Evolutionary conservation across 2,888 invertebrate genomes (phyloP).

Genomic region (Glaucopsyche alexis): DNA sequence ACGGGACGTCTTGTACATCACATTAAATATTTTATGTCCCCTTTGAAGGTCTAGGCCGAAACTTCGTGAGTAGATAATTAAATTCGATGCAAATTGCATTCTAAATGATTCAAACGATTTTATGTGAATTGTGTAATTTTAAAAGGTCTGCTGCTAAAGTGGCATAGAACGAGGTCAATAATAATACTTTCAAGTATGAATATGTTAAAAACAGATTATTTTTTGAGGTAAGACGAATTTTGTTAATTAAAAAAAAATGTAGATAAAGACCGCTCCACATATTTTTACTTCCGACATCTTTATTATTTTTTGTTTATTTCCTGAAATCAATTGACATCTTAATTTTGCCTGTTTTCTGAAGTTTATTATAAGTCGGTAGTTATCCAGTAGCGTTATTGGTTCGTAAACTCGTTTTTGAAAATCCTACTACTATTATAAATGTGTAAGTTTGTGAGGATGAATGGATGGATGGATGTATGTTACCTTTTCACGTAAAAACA

Average conservation of each 20-base stretch:
- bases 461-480: too few relatives aligned
- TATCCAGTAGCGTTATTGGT: too few relatives aligned
- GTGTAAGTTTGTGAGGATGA: too few relatives aligned
- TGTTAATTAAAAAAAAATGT: background rate
- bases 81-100: slow-evolving; percentile 3
- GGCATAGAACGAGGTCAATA: background rate
- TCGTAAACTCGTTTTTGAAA: too few relatives aligned
- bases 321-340: too few relatives aligned
- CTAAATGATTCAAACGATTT: background rate
- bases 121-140: slow-evolving; percentile 17
- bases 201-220: slow-evolving; percentile 3
- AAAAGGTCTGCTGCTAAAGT: slow-evolving; percentile 1
- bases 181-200: background rate
- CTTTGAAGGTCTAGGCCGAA: slow-evolving; percentile 34
- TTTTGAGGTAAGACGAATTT: background rate
- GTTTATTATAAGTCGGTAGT: too few relatives aligned
- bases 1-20: slow-evolving; percentile 26
- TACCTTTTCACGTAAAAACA: too few relatives aligned
- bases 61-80: slow-evolving; percentile 23
- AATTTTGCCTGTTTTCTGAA: too few relatives aligned
- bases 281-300: background rate
- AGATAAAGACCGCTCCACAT: background rate
- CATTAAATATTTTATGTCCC: slow-evolving; percentile 27
- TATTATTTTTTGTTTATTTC: background rate
- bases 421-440: too few relatives aligned